Conservation (phyloP, 2,113 vertebrate genomes). For the Chaenogobius annularis region DNA sequence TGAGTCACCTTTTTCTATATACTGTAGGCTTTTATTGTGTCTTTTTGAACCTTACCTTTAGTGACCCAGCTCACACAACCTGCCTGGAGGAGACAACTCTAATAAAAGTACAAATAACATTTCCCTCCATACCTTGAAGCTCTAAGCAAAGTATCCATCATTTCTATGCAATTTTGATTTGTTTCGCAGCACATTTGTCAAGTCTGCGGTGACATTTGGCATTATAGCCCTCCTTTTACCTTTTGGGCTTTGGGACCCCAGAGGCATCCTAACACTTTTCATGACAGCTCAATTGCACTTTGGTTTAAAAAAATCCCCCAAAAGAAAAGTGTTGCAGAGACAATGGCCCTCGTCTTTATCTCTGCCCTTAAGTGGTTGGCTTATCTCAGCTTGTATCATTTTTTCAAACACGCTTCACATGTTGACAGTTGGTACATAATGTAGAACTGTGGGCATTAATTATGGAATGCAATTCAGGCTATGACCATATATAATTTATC, state of each 20-base stretch:
- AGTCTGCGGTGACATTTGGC: constrained; percentile 52
- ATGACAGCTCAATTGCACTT: constrained; percentile 50
- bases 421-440: constrained; percentile 77
- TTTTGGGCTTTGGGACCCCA: constrained; percentile 45
- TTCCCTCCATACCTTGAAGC: constrained; percentile 1
- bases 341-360: constrained; percentile 51
- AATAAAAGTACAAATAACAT: constrained; percentile 6
- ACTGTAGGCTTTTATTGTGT: not conserved
- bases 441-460: constrained; percentile 71
- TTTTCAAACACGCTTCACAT: constrained; percentile 73
- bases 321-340: constrained; percentile 31
- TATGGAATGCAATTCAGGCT: constrained; percentile 77
- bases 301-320: constrained; percentile 15
- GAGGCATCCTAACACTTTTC: constrained; percentile 53
- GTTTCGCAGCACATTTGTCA: constrained; percentile 43
- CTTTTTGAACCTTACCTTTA: not conserved
- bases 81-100: not conserved
- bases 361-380: constrained; percentile 68
- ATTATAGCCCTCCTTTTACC: constrained; percentile 50
- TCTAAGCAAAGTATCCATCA: constrained; percentile 1
- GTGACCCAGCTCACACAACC: not conserved
- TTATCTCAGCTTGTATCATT: constrained; percentile 68
- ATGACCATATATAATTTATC: constrained; percentile 75
- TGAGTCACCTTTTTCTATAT: too few species aligned
- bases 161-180: constrained; percentile 17